These are phyloP conservation scores for Lepisosteus oculatus DNA, from an alignment of 2,113 vertebrate genomes.

Conservation along the genomic window DNA sequence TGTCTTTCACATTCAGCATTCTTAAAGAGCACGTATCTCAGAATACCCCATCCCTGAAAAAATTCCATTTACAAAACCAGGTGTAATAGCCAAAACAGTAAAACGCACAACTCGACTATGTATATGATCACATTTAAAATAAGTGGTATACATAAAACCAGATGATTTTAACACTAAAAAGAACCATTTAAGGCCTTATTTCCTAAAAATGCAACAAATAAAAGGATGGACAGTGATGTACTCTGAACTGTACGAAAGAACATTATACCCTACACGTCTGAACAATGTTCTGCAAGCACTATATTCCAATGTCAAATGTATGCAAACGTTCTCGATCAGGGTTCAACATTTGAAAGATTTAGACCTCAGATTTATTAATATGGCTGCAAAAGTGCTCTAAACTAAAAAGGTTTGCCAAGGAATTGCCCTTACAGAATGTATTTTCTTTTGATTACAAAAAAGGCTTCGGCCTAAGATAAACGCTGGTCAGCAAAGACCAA, in stretches of 20 bases:
- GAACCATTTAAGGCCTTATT: conserved; percentile 1
- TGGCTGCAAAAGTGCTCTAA: conserved; percentile 71
- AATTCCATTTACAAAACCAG: conserved; percentile 52
- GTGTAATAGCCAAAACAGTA: conserved; percentile 66
- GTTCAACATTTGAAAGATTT: not conserved
- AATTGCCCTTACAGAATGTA: conserved; percentile 57
- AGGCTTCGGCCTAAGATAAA: conserved; percentile 7
- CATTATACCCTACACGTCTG: not conserved
- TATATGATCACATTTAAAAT: conserved; percentile 28
- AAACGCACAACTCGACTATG: conserved; percentile 55
- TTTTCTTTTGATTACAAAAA: conserved; percentile 23
- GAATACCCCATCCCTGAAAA: conserved; percentile 70
- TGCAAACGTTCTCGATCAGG: not conserved
- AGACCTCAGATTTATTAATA: conserved; percentile 31
- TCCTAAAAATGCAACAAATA: not conserved
- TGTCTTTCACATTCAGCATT: conserved; percentile 42
- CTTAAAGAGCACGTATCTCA: conserved; percentile 41
- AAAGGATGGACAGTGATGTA: not conserved
- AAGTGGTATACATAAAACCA: conserved; percentile 35
- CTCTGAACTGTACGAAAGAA: conserved; percentile 14
- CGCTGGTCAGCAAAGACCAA: conserved; percentile 12
- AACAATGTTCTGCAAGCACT: not conserved
- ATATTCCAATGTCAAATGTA: conserved; percentile 7
- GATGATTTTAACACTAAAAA: not conserved
- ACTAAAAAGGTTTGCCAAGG: conserved; percentile 45